Percentiles rank a stretch among this genome's conserved stretches.
Conservation (phyloP, 2,888 invertebrate genomes). For the Diloba caeruleocephala region DNA sequence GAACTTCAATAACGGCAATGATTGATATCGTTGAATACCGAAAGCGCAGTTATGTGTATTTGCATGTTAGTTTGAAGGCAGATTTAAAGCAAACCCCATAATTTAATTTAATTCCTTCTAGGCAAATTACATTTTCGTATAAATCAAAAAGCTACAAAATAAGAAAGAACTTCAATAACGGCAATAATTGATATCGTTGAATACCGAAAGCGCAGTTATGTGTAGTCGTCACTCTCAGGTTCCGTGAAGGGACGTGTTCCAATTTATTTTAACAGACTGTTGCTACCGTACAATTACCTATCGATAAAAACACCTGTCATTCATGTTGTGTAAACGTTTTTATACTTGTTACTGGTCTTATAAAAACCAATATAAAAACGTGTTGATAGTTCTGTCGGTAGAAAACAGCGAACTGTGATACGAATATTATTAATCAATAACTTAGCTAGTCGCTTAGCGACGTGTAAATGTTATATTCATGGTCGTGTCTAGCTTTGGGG, state of each 20-base stretch:
- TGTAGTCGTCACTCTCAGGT: conserved; percentile 34
- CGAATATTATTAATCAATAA: conserved; percentile 4
- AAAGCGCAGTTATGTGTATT: conserved; percentile 7
- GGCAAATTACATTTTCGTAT: too few relatives aligned
- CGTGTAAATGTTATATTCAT: too few relatives aligned
- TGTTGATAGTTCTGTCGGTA: conserved; percentile 29
- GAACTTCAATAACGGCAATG: not conserved
- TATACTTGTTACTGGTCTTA: conserved; percentile 28
- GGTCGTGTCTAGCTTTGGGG: too few relatives aligned
- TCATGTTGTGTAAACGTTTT: conserved; percentile 37
- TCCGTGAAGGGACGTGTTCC: conserved; percentile 48
- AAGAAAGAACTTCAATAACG: not conserved
- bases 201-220: conserved; percentile 4
- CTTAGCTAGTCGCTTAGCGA: conserved; percentile 2
- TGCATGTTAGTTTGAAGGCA: too few relatives aligned
- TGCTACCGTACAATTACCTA: conserved; percentile 39
- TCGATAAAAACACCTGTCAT: conserved; percentile 40
- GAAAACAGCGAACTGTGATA: conserved; percentile 14
- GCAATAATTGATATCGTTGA: not conserved
- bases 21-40: not conserved
- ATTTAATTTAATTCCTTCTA: too few relatives aligned
- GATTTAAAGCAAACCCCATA: too few relatives aligned
- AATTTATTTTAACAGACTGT: conserved; percentile 44
- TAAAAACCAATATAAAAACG: conserved; percentile 39
- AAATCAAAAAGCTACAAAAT: too few relatives aligned